Conservation (phyloP, 2,888 invertebrate genomes). For the Chymomyza fuscimana region DNA sequence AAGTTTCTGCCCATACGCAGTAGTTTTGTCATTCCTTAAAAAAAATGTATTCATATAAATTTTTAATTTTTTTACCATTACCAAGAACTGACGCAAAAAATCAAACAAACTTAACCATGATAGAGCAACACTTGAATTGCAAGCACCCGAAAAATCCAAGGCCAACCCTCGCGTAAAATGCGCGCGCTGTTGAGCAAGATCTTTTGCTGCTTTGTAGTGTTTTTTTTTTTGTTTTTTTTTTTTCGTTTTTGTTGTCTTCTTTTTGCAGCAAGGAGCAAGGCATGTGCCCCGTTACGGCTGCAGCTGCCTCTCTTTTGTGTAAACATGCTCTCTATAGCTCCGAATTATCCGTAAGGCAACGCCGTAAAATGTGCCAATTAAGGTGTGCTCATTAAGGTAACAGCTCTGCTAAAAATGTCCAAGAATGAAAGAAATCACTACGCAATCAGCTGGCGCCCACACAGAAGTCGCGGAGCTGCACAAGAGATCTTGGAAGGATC, state of each 20-base stretch:
- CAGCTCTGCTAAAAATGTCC: too few relatives aligned
- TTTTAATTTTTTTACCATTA: too few relatives aligned
- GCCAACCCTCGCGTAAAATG: too few relatives aligned
- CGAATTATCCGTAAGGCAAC: background rate
- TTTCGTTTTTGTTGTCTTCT: conserved; percentile 20
- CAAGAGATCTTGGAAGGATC: background rate
- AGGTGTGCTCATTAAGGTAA: conserved; percentile 38
- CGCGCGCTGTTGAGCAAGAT: too few relatives aligned
- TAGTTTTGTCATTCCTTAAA: too few relatives aligned
- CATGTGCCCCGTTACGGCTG: conserved; percentile 42
- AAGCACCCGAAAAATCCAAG: too few relatives aligned
- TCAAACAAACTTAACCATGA: too few relatives aligned
- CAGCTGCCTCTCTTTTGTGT: conserved; percentile 17
- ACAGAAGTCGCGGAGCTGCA: background rate
- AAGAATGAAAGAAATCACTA: background rate
- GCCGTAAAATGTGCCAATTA: conserved; percentile 56
- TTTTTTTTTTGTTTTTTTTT: conserved; percentile 17
- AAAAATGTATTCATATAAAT: too few relatives aligned
- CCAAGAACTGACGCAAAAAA: too few relatives aligned
- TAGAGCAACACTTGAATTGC: too few relatives aligned
- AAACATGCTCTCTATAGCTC: background rate
- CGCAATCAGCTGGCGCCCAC: background rate
- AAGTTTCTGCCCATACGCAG: too few relatives aligned
- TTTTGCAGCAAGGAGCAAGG: conserved; percentile 36
- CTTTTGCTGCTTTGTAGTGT: background rate